Evolutionary conservation across 2,113 vertebrate species (phyloP).

Genomic region (Bufo bufo): DNA sequence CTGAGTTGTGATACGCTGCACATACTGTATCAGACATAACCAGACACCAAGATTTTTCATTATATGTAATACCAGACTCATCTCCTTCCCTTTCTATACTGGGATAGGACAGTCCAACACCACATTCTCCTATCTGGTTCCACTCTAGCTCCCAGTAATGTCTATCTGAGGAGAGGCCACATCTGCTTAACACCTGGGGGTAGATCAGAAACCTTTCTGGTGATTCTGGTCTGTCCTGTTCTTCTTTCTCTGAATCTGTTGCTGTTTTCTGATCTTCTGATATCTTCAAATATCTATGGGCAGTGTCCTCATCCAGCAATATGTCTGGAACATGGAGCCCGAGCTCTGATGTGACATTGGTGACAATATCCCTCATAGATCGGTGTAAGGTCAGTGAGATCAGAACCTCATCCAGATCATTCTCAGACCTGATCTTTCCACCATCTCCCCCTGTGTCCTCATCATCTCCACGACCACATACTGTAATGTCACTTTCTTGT

Average conservation of each 20-base stretch:
- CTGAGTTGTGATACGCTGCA: too few species aligned
- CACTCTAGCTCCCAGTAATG: background rate
- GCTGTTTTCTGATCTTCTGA: background rate
- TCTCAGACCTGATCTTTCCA: background rate
- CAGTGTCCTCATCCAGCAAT: conserved; percentile 33
- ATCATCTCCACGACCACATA: background rate
- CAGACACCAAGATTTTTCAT: too few species aligned
- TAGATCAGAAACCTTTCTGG: background rate
- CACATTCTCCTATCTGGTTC: background rate
- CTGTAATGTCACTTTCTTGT: background rate
- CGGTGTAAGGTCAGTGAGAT: background rate
- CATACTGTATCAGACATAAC: too few species aligned
- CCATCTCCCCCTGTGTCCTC: background rate
- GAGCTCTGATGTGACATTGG: background rate
- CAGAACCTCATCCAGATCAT: background rate
- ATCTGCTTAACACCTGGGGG: background rate
- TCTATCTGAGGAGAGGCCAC: background rate
- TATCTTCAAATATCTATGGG: background rate
- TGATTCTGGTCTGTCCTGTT: background rate
- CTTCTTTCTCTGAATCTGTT: background rate
- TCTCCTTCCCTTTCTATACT: background rate
- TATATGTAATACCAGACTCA: too few species aligned
- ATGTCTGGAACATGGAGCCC: background rate
- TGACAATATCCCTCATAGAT: background rate
- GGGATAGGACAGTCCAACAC: background rate